Base-by-base conservation (phyloP, 2,113 vertebrate species). In the Alectura lathami region DNA sequence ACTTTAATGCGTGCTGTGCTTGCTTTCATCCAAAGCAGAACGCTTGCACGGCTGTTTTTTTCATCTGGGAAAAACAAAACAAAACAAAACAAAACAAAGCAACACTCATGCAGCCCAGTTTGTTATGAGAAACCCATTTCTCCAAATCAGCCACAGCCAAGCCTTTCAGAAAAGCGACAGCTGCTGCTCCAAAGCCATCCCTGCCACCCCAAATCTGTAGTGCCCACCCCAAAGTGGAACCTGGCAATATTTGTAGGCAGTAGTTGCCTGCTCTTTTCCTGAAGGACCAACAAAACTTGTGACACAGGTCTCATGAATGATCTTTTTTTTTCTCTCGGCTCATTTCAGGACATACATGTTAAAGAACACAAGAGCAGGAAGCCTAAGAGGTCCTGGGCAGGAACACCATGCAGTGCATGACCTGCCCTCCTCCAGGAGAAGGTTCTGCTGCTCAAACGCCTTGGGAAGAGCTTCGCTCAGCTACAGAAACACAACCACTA, bases 91-190 rank as follows among this genome's bases (percentile, higher is more conserved):
- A 67, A 59, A 63, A 7, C 24, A 62, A 62, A 38, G 11, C 47
- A 63, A 60, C n/a, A 53, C 32, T 3, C 0, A 0, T 18, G 11
- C n/a, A 70, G 38, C 18, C 38, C 23, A 32, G 54, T 11, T 11
- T 7, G 24, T 38, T 40, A 66, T 13, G 34, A 67, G 91, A 80
- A 88, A 74, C 38, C 12, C 0, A 0, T 13, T 23, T 60, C 1
- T 5, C 34, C 11, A 18, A 34, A 0, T 0, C 45, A 74, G 62
- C 27, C 38, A 43, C 42, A 57, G 77, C 36, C 40, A 80, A 56
- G 40, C 17, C 27, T 66, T 24, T 23, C 36, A n/a, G n/a, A 77
- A 48, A 50, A 38, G 2, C 0, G 1, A 4, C 3, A 32, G 6
- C 32, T 48, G 11, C 47, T 68, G 56, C 62, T 78, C 66, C 67